Evolutionary conservation across 2,797 vertebrate species (phyloP), one percentile per base, ranked within the genome.

Genomic region (Argyrosomus regius): DNA sequence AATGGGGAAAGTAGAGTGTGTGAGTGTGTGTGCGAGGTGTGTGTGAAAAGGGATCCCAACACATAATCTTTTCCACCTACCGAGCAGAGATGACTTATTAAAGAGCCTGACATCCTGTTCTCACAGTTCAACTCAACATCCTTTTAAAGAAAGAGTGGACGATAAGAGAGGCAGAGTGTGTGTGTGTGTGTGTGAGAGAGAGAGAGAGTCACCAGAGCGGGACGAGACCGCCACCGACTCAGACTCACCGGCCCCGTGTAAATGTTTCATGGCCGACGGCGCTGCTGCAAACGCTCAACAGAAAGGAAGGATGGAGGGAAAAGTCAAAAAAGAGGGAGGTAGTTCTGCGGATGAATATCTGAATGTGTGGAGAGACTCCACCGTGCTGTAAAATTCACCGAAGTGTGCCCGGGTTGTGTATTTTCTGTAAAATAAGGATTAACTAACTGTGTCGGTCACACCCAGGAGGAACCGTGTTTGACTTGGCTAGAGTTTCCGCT

Each of bases 251-350:
- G 56, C 57, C 76, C 57, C 4, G 0, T 72, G 78, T 86, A 80
- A 90, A 91, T 80, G 77, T 89, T 89, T 93, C 74, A 91, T 70
- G 72, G 73, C 60, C 9, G 52, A 65, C 28, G 11, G 56, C 18
- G 28, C 61, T 43, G 64, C 64, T 66, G 68, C 43, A 48, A 39
- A 41, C 3, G 14, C 41, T 49, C 31, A 16, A 50, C 49, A 75
- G 49, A 76, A 62, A 72, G 35, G 17, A 41, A 50, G 18, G 50
- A 56, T 17, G 11, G 39, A 28, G 43, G 18, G 20, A 46, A 11
- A 22, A 69, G 31, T 11, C 20, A 45, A 58, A 63, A 56, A 65
- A 53, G 31, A 46, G 6, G 12, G 60, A 78, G 43, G 35, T 14
- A n/a, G 22, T 48, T 48, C 61, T n/a, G 52, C 52, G 61, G 65